Conservation (phyloP, 2,888 invertebrate species). For the Drosophila engyochracea region DNA sequence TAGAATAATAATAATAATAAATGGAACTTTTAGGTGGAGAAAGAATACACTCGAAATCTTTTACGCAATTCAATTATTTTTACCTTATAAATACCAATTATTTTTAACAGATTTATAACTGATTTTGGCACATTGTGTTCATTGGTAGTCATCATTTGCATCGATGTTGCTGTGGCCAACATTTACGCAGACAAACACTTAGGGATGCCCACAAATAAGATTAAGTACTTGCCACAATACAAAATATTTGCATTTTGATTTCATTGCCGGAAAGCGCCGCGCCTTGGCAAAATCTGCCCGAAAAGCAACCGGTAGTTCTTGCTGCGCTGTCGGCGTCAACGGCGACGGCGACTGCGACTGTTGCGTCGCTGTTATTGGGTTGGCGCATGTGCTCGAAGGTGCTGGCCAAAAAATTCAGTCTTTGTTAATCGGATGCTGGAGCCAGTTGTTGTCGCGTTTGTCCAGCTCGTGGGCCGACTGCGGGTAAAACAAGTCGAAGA, state of each 20-base stretch:
- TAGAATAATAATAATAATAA: background rate
- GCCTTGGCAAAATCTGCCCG: conserved; percentile 36
- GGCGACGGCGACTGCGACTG: conserved; percentile 31
- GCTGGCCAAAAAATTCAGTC: conserved; percentile 67
- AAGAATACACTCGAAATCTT: background rate
- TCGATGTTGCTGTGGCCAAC: conserved; percentile 32
- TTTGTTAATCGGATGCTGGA: conserved; percentile 74
- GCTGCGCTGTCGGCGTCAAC: conserved; percentile 38
- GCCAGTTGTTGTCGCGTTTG: conserved; percentile 69
- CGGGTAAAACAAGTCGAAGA: conserved; percentile 32
- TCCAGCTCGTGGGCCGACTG: conserved; percentile 57
- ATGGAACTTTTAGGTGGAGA: background rate
- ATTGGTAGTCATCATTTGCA: conserved; percentile 41
- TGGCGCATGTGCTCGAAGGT: conserved; percentile 29
- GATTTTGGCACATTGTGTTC: background rate
- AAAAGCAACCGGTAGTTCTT: conserved; percentile 76
- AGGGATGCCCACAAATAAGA: conserved; percentile 72
- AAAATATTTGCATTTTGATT: conserved; percentile 72
- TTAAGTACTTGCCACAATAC: conserved; percentile 69
- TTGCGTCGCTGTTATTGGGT: conserved; percentile 67
- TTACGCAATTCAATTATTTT: background rate
- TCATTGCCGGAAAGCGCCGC: conserved; percentile 27
- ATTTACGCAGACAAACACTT: conserved; percentile 40
- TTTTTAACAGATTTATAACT: background rate
- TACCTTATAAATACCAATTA: background rate